phyloP scores from a whole-genome alignment of 2,888 invertebrate species.

The Hecatera dysodea region DNA sequence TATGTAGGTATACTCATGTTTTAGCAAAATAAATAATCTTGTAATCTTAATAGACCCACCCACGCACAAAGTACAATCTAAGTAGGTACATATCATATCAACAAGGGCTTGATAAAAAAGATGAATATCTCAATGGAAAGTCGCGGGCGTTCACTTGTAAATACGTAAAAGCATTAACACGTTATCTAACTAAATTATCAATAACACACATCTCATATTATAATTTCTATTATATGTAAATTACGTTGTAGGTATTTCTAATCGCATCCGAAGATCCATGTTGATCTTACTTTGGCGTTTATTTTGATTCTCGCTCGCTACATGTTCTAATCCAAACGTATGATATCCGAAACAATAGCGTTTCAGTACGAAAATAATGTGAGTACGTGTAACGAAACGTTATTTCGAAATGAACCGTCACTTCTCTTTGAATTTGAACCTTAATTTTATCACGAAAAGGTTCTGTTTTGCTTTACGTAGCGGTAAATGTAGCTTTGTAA shows the following conservation, averaged over 20 bases:
- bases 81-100: conserved; percentile 20
- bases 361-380: conserved; percentile 63
- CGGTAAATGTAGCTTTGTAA: conserved; percentile 37
- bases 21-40: too few species aligned
- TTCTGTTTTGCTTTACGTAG: conserved; percentile 11
- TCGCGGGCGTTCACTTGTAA: conserved; percentile 50
- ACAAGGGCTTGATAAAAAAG: conserved; percentile 42
- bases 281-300: conserved; percentile 67
- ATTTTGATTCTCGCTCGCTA: conserved; percentile 51
- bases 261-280: conserved; percentile 64
- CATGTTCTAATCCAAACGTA: conserved; percentile 69
- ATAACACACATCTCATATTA: conserved; percentile 65
- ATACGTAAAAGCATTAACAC: conserved; percentile 62
- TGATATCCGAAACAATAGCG: conserved; percentile 69
- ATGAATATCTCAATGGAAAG: conserved; percentile 50
- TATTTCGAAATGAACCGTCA: neutral
- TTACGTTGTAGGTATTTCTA: conserved; percentile 43
- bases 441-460: conserved; percentile 37
- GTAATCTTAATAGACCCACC: conserved; percentile 13
- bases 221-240: conserved; percentile 77
- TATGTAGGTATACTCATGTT: too few species aligned
- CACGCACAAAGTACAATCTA: conserved; percentile 35
- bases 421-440: conserved; percentile 30
- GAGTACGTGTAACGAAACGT: conserved; percentile 52
- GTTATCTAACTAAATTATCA: conserved; percentile 71